phyloP scores from a whole-genome alignment of 2,797 vertebrate genomes.

The Parotocinclus haroldoi region DNA sequence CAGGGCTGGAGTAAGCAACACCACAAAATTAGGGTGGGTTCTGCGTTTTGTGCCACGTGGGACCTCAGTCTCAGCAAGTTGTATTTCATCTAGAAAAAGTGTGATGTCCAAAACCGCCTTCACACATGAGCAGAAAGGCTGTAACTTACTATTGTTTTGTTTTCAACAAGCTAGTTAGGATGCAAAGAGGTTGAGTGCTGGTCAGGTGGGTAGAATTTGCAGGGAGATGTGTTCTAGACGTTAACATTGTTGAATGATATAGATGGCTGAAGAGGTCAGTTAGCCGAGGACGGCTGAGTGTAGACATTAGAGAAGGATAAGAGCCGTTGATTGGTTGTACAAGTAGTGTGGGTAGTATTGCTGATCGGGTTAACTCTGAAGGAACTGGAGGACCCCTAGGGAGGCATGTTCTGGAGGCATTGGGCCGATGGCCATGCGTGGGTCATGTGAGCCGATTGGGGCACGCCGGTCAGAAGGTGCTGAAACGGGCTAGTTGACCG shows the following conservation, averaged over 20 bases:
- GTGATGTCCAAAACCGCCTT: conserved; percentile 69
- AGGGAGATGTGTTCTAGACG: conserved; percentile 96
- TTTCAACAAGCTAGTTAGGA: conserved; percentile 99
- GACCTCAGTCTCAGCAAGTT: too few species aligned
- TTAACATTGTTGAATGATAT: conserved; percentile 96
- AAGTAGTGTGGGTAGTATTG: conserved; percentile 89
- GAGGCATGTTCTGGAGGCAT: conserved; percentile 99
- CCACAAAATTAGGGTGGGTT: too few species aligned
- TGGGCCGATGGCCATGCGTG: conserved; percentile 85
- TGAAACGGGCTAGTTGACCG: conserved; percentile 99
- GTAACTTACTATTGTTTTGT: conserved; percentile 95
- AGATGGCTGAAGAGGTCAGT: conserved; percentile 90
- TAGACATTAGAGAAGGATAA: conserved; percentile 78
- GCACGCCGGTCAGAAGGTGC: conserved; percentile 99
- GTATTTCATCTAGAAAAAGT: background rate
- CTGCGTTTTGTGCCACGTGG: too few species aligned
- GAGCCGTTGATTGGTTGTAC: conserved; percentile 88
- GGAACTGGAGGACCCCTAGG: conserved; percentile 87
- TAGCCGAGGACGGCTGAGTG: conserved; percentile 97
- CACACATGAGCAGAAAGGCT: conserved; percentile 92
- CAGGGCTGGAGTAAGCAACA: too few species aligned
- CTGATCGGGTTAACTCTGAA: conserved; percentile 96
- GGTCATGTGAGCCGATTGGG: conserved; percentile 99
- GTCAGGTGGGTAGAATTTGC: conserved; percentile 98
- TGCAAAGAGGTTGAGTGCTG: conserved; percentile 96